Evolutionary conservation across 2,797 vertebrate genomes (phyloP).

Genomic region (Amblyopsis hoosieri): DNA sequence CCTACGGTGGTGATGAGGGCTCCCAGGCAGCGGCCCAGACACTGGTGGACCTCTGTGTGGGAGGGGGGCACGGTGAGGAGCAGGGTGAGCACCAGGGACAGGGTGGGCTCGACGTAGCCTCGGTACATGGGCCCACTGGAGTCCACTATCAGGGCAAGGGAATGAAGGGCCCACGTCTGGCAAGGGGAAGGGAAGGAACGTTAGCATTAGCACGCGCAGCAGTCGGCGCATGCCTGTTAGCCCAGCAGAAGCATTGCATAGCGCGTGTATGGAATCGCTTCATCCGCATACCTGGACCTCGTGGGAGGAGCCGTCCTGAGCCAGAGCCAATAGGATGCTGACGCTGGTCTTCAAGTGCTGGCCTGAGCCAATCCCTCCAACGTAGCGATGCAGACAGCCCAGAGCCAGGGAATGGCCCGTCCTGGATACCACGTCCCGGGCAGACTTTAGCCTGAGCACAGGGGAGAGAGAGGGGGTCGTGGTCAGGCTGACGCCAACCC

Average conservation of each 20-base stretch:
- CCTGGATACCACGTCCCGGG: slow-evolving; percentile 97
- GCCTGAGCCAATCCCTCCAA: slow-evolving; percentile 97
- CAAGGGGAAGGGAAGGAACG: not conserved
- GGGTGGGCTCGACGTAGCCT: slow-evolving; percentile 95
- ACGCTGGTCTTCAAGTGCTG: slow-evolving; percentile 99
- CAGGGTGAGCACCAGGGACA: slow-evolving; percentile 94
- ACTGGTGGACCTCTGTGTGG: slow-evolving; percentile 97
- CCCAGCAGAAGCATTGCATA: not conserved
- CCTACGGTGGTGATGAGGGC: slow-evolving; percentile 98
- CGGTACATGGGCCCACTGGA: slow-evolving; percentile 99
- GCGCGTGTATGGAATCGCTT: not conserved
- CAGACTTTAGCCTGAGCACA: slow-evolving; percentile 90
- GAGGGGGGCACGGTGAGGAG: slow-evolving; percentile 95
- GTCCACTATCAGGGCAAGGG: slow-evolving; percentile 96
- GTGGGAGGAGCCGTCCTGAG: slow-evolving; percentile 95
- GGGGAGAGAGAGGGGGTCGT: slow-evolving; percentile 4
- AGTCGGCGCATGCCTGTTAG: not conserved
- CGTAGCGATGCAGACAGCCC: slow-evolving; percentile 98
- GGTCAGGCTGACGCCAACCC: not conserved
- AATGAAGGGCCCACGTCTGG: slow-evolving; percentile 98
- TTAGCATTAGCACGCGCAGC: not conserved
- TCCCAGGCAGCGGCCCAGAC: slow-evolving; percentile 94
- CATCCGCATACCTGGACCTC: slow-evolving; percentile 90
- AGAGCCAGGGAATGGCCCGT: slow-evolving; percentile 97
- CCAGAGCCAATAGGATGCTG: slow-evolving; percentile 95